Evolutionary conservation across 2,113 vertebrate genomes (phyloP).

Genomic region (Hyaena hyaena): DNA sequence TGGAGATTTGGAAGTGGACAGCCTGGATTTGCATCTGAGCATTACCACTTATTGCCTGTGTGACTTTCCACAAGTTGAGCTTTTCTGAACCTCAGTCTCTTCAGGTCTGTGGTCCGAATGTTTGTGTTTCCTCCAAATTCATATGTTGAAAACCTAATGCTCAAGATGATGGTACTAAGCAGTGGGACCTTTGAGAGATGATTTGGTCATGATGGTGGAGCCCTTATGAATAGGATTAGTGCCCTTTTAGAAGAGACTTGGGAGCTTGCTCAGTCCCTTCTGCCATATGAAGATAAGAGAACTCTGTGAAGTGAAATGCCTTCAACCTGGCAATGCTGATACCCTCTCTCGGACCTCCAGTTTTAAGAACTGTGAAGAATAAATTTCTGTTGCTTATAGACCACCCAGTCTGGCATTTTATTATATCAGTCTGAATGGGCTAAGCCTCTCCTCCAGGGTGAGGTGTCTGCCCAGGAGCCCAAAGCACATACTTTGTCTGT

Average conservation of each 20-base stretch:
- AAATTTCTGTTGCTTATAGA: background rate
- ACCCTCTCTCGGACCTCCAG: background rate
- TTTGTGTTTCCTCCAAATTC: background rate
- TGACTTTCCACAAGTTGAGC: background rate
- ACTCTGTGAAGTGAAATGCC: background rate
- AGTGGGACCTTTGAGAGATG: background rate
- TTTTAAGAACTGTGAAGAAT: background rate
- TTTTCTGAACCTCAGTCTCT: background rate
- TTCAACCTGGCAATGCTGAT: background rate
- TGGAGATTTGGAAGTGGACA: background rate
- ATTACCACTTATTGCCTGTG: background rate
- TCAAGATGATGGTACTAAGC: background rate
- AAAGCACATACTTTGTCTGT: background rate
- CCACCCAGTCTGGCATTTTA: background rate
- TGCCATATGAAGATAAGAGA: background rate
- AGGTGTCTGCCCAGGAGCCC: background rate
- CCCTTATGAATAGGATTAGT: background rate
- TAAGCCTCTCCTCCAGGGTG: background rate
- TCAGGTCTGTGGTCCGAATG: background rate
- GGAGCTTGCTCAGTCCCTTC: background rate
- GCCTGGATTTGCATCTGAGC: background rate
- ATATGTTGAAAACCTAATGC: background rate
- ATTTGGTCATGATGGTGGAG: background rate
- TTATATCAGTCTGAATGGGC: background rate
- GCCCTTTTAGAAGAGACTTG: background rate